A percentile compares a stretch with the other conserved stretches of the same genome.
Evolutionary conservation across 2,797 vertebrate genomes (phyloP).

Genomic region (Gymnoscopelus microlampas): DNA sequence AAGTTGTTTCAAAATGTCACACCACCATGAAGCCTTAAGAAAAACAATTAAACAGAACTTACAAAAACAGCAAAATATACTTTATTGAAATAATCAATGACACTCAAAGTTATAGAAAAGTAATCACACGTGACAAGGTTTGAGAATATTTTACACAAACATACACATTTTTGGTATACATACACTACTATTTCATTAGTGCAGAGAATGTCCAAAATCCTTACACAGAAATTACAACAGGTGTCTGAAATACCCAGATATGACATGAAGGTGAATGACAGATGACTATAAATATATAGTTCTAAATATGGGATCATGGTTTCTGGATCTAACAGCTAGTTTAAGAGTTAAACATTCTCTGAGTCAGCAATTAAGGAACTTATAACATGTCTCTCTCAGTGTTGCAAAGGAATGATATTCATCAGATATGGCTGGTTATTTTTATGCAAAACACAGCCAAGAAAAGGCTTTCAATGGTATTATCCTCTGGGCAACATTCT

Average conservation of each 20-base stretch:
- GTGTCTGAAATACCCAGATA: background rate
- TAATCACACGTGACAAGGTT: constrained; percentile 27
- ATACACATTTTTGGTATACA: constrained; percentile 48
- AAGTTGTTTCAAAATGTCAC: too few relatives aligned
- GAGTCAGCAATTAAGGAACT: too few relatives aligned
- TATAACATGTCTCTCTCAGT: background rate
- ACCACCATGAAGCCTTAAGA: background rate
- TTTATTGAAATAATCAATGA: constrained; percentile 72
- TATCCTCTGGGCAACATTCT: too few relatives aligned
- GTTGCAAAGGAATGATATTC: background rate
- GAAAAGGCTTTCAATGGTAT: too few relatives aligned
- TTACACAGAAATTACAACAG: constrained; percentile 12
- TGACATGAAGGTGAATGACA: background rate
- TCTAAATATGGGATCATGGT: background rate
- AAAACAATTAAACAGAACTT: constrained; percentile 29
- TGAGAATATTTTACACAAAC: constrained; percentile 36
- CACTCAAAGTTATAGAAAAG: constrained; percentile 46
- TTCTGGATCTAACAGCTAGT: background rate
- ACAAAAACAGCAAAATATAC: constrained; percentile 70
- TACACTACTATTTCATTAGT: constrained; percentile 32
- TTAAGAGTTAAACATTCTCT: background rate
- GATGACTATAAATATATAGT: background rate
- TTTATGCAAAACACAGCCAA: too few relatives aligned
- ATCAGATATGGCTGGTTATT: background rate
- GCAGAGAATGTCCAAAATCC: constrained; percentile 24